These are phyloP conservation scores for Periplaneta americana DNA, from an alignment of 1,140 invertebrate genomes.

Conservation along the genomic window DNA sequence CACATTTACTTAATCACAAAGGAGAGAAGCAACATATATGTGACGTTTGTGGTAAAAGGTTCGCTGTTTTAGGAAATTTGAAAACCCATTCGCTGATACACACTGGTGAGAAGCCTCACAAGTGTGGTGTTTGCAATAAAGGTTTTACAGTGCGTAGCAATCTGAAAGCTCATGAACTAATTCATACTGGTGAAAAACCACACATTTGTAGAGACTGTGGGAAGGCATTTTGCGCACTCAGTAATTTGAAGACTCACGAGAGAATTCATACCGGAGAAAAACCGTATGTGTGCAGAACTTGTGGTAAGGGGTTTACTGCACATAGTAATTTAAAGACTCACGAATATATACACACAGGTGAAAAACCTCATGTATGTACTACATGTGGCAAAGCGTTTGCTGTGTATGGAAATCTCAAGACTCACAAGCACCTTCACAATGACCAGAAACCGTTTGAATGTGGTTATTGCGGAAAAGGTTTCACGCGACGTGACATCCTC, in stretches of 20 bases:
- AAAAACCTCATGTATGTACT: conserved; percentile 31
- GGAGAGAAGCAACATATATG: conserved; percentile 25
- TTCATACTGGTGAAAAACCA: conserved; percentile 34
- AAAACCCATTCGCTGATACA: conserved; percentile 59
- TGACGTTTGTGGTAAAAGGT: conserved; percentile 40
- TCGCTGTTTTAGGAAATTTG: conserved; percentile 44
- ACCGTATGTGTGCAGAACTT: conserved; percentile 43
- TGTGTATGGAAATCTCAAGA: conserved; percentile 5
- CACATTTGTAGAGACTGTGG: conserved; percentile 32
- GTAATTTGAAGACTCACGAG: conserved; percentile 71
- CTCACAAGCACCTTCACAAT: conserved; percentile 2
- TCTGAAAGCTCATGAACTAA: conserved; percentile 50
- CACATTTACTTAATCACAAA: not conserved
- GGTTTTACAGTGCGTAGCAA: conserved; percentile 46
- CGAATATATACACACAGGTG: conserved; percentile 32
- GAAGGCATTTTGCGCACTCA: conserved; percentile 36
- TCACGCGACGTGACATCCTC: not conserved
- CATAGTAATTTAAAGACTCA: conserved; percentile 36
- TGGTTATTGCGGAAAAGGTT: not conserved
- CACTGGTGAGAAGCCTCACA: conserved; percentile 61
- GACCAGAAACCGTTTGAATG: not conserved
- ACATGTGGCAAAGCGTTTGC: conserved; percentile 21
- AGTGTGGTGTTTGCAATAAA: conserved; percentile 45
- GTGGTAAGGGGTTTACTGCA: conserved; percentile 38
- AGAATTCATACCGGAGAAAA: conserved; percentile 62